Evolutionary conservation across 2,797 vertebrate genomes (phyloP).

Genomic region (Poeciliopsis gracilis): DNA sequence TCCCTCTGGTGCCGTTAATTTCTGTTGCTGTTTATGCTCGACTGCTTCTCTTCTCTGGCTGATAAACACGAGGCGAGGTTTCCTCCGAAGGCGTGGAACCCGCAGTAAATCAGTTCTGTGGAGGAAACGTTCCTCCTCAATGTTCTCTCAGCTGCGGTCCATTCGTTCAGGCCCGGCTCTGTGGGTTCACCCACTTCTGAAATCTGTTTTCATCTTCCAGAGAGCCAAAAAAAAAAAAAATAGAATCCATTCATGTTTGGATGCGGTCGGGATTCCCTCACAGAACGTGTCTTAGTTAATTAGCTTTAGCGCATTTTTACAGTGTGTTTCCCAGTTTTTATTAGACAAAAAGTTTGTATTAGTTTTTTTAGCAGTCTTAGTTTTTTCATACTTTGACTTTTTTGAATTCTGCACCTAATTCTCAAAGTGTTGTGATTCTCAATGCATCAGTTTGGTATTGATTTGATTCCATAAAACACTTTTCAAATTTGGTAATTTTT

Average conservation of each 20-base stretch:
- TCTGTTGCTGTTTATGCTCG: conserved; percentile 34
- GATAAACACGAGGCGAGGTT: conserved; percentile 58
- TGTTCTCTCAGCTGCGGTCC: conserved; percentile 43
- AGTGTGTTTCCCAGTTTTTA: no score
- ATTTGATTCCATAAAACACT: no score
- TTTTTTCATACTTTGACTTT: no score
- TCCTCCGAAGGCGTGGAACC: conserved; percentile 33
- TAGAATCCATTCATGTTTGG: conserved; percentile 28
- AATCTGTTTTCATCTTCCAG: conserved; percentile 14
- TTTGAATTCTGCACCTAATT: no score
- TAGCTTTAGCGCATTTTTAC: no score
- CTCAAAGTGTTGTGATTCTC: no score
- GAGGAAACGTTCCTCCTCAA: conserved; percentile 26
- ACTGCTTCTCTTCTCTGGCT: conserved; percentile 43
- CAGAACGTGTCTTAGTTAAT: not conserved
- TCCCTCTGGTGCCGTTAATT: conserved; percentile 41
- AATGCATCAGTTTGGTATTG: no score
- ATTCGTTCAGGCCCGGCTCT: conserved; percentile 27
- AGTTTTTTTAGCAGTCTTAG: no score
- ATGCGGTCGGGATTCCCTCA: conserved; percentile 51
- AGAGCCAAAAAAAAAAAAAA: conserved; percentile 15
- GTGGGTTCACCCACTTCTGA: conserved; percentile 26
- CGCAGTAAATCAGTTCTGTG: conserved; percentile 48
- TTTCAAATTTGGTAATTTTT: no score
- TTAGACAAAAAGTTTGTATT: no score